Base-by-base conservation (phyloP, 2,797 vertebrate species). In the Lagodon rhomboides region DNA sequence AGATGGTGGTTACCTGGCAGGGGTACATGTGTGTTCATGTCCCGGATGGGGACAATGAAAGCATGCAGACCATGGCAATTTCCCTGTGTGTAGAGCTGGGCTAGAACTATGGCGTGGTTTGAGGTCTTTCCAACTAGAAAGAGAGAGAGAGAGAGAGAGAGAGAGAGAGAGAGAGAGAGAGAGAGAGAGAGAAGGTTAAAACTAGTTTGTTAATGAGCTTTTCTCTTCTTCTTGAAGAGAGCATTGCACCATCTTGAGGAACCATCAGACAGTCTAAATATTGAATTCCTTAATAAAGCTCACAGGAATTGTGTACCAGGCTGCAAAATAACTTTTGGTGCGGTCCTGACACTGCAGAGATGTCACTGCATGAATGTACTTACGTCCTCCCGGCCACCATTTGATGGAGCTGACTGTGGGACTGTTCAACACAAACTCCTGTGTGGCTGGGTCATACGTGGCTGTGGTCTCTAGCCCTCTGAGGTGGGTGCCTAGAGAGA, bases 301-400 rank as follows among this genome's bases (percentile, higher is more conserved):
- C 8, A 30, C 5, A 46, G 44, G 12, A n/a, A 44, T 64, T 20
- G 51, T 4, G 58, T n/a, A 22, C 18, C 9, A 61, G 50, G n/a
- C 16, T 61, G 34, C 12, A 46, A 53, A 62, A 62, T 18, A 44
- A 47, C 18, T 62, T 17, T 53, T 2, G 13, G 22, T 47, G 23
- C 12, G n/a, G 27, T 68, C 16, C 11, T 8, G 30, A 64, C 3
- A 0, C 43, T 43, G 67, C 18, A 54, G 44, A 58, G 25, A 62
- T 7, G 11, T 11, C 6, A 50, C 9, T 12, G 30, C 18, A 3
- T 38, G 15, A 47, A 43, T 25, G 23, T 65, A 96, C 98, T 97
- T 95, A 99, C 98, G 95, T 91, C 97, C 98, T 74, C 98, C 98
- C 16, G 98, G 97, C 98, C 98, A 99, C 98, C 98, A 99, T 82